These are phyloP conservation scores for Drosophila subpulchrella DNA, from an alignment of 1,140 invertebrate genomes.

Conservation along the genomic window DNA sequence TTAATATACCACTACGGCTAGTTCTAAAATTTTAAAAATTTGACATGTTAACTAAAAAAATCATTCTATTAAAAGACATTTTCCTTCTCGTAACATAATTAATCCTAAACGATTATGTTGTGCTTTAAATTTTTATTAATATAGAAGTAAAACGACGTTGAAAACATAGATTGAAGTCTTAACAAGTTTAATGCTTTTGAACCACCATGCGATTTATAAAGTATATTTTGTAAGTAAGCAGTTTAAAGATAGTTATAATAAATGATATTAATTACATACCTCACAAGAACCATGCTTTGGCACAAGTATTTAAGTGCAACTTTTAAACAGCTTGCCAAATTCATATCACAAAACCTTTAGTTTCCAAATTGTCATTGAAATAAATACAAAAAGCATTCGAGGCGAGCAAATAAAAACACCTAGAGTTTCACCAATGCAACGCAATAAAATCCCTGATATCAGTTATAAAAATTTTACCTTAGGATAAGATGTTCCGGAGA, in stretches of 20 bases:
- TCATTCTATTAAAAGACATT: conserved; percentile 21
- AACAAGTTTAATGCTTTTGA: conserved; percentile 10
- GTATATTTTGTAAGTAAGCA: neutral
- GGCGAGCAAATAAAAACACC: conserved; percentile 2
- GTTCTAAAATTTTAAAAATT: conserved; percentile 22
- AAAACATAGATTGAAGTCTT: neutral
- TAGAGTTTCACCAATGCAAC: conserved; percentile 21
- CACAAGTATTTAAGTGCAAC: conserved; percentile 10
- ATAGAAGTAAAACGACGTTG: neutral
- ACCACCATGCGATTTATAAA: conserved; percentile 12
- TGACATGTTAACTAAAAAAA: conserved; percentile 7
- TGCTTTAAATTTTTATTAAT: conserved; percentile 12
- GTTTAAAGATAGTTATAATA: conserved; percentile 16
- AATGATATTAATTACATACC: conserved; percentile 19
- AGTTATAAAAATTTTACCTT: conserved; percentile 27
- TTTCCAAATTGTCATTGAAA: neutral
- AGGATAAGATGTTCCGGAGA: conserved; percentile 25
- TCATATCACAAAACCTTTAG: neutral
- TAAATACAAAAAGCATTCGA: neutral
- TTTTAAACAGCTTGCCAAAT: conserved; percentile 8
- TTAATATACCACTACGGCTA: conserved; percentile 31
- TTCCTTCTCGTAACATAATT: neutral
- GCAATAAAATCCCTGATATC: neutral
- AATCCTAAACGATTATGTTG: neutral
- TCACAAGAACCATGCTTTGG: conserved; percentile 30